Percentiles rank a stretch among this genome's conserved stretches.
phyloP scores from a whole-genome alignment of 1,140 invertebrate genomes.

The Ips nitidus region DNA sequence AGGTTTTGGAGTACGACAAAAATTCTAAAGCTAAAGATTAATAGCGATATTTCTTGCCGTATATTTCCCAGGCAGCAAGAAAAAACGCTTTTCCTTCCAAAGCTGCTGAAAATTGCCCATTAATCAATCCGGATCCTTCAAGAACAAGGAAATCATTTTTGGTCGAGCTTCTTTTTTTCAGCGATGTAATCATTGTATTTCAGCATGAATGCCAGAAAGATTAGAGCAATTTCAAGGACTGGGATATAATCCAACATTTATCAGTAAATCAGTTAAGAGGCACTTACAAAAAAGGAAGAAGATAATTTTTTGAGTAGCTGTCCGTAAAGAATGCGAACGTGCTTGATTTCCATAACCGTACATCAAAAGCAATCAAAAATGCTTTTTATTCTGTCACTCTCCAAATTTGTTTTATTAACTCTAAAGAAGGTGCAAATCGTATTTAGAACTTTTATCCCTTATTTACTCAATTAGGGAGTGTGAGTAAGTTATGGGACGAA shows the following conservation, averaged over 20 bases:
- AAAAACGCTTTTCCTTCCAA: conserved; percentile 2
- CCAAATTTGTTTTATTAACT: not conserved
- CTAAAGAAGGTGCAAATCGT: no score
- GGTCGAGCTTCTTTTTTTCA: not conserved
- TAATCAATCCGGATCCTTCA: conserved; percentile 5
- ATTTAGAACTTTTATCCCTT: no score
- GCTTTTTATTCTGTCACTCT: not conserved
- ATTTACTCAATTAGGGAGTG: no score
- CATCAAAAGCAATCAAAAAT: no score
- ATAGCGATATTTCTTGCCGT: conserved; percentile 5
- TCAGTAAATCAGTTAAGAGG: not conserved
- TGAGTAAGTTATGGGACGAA: not conserved
- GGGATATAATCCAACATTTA: not conserved
- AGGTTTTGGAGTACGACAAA: conserved; percentile 1
- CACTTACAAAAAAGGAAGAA: not conserved
- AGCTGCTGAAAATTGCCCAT: conserved; percentile 9
- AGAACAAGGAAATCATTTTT: conserved; percentile 1
- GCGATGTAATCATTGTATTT: not conserved
- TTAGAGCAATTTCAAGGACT: not conserved
- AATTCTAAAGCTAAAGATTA: conserved; percentile 3
- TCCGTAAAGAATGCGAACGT: no score
- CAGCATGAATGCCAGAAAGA: not conserved
- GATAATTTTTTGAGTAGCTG: not conserved
- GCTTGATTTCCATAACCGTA: no score
- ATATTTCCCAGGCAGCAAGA: not conserved